Conservation (phyloP, 2,113 vertebrate species). For the Peucedramus taeniatus region DNA sequence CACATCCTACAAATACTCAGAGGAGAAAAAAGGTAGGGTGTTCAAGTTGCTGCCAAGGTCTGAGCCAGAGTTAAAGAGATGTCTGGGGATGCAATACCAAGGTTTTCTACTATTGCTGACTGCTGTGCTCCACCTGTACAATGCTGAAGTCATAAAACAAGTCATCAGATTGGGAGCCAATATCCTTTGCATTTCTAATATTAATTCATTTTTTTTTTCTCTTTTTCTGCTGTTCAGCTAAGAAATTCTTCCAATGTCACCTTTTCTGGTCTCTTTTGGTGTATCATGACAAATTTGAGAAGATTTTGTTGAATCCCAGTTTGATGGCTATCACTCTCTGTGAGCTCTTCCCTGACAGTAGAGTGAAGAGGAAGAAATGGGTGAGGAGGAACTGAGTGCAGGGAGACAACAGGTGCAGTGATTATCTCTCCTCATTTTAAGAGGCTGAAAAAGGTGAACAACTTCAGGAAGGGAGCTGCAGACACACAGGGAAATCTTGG, state of each 20-base stretch:
- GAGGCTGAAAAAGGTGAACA: background rate
- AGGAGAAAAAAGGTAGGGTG: background rate
- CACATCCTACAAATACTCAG: fast-evolving
- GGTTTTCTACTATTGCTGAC: background rate
- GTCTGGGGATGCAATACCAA: fast-evolving
- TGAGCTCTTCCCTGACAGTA: background rate
- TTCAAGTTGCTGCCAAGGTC: fast-evolving
- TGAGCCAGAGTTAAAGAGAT: background rate
- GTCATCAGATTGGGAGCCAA: background rate
- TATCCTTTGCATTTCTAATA: background rate
- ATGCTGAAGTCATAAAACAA: background rate
- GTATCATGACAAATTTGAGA: fast-evolving
- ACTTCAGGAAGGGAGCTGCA: background rate
- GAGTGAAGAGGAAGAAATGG: background rate
- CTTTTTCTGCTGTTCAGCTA: background rate
- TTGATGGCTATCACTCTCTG: background rate
- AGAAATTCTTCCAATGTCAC: background rate
- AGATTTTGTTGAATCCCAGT: background rate
- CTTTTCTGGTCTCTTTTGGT: background rate
- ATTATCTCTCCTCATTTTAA: background rate
- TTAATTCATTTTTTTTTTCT: background rate
- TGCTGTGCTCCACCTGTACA: background rate
- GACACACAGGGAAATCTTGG: background rate
- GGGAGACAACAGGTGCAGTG: background rate
- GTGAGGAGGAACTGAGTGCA: fast-evolving